phyloP scores from a whole-genome alignment of 2,888 invertebrate species.

The Mechanitis messenoides region DNA sequence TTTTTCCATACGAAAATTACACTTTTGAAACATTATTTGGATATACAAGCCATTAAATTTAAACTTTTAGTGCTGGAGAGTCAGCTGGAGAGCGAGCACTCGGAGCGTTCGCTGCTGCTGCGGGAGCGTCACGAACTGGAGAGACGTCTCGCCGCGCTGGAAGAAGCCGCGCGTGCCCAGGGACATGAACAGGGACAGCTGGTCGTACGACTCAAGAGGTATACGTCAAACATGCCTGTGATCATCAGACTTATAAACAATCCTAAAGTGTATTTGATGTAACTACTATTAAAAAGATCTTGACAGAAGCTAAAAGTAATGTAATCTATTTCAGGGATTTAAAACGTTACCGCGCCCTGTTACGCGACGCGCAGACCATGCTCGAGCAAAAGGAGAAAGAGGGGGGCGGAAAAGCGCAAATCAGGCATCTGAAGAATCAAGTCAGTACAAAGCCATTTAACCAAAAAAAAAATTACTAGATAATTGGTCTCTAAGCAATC shows the following conservation, averaged over 20 bases:
- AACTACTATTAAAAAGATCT: too few species aligned
- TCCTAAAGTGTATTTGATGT: too few species aligned
- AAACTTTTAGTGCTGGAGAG: conserved; percentile 83
- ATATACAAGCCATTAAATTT: background rate
- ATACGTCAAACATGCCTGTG: background rate
- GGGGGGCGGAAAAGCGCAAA: conserved; percentile 86
- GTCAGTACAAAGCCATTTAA: conserved; percentile 31
- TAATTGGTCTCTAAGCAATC: too few species aligned
- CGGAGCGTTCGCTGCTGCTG: conserved; percentile 89
- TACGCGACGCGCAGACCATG: conserved; percentile 94
- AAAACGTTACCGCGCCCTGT: conserved; percentile 90
- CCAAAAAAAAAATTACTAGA: too few species aligned
- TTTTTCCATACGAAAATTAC: too few species aligned
- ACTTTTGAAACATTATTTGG: too few species aligned
- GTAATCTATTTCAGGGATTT: conserved; percentile 78
- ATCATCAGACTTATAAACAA: too few species aligned
- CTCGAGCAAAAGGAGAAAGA: conserved; percentile 92
- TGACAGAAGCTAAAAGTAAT: background rate
- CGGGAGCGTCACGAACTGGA: conserved; percentile 95
- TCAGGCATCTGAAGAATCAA: conserved; percentile 87
- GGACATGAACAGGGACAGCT: conserved; percentile 84
- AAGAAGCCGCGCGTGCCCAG: conserved; percentile 85
- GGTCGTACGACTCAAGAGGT: conserved; percentile 83
- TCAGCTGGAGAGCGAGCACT: conserved; percentile 94
- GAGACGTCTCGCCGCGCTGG: conserved; percentile 85